Conservation (phyloP, 2,113 vertebrate species). For the Menura novaehollandiae region DNA sequence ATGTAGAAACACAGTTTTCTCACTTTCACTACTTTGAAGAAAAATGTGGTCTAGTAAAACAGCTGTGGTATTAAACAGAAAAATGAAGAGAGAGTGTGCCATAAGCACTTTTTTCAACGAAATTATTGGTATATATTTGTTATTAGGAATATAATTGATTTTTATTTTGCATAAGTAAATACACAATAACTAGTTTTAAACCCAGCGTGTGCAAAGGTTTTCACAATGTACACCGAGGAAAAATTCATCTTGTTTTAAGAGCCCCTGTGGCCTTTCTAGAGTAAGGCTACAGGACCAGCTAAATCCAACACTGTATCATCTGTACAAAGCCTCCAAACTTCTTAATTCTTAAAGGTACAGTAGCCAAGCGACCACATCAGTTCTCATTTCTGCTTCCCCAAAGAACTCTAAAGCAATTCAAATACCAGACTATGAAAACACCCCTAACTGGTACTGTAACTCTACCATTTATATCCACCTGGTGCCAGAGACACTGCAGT, state of each 20-base stretch:
- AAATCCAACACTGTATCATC: neutral
- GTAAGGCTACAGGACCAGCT: neutral
- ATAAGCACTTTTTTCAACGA: neutral
- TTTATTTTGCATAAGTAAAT: conserved; percentile 44
- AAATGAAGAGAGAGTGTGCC: neutral
- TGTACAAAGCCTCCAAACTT: neutral
- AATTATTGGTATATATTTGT: conserved; percentile 9
- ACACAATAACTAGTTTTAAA: conserved; percentile 44
- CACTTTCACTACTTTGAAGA: neutral
- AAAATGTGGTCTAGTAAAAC: neutral
- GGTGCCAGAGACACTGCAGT: neutral
- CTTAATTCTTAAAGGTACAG: neutral
- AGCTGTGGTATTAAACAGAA: conserved; percentile 21
- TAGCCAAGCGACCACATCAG: neutral
- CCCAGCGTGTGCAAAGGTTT: conserved; percentile 15
- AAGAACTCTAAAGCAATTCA: neutral
- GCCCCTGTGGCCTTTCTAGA: neutral
- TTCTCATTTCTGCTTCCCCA: neutral
- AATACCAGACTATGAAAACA: neutral
- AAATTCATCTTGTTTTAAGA: neutral
- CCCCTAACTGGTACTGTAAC: neutral
- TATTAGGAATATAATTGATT: neutral
- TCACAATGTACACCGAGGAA: neutral
- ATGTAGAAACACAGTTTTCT: neutral
- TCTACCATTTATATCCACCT: neutral